These are phyloP conservation scores for Ferrisia virgata DNA, from an alignment of 2,888 invertebrate species.

Conservation along the genomic window DNA sequence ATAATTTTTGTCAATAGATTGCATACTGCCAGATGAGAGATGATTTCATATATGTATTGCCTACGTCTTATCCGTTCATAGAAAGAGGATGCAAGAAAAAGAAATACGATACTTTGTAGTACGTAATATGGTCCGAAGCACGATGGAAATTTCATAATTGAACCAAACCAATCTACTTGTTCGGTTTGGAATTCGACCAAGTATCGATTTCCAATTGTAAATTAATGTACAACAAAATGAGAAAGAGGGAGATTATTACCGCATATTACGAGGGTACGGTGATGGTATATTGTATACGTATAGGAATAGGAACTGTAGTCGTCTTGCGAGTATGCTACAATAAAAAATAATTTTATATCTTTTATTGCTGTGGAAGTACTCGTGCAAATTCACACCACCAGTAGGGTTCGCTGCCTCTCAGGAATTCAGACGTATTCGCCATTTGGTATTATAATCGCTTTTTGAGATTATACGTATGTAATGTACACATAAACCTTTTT, in stretches of 20 bases:
- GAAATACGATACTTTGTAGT: neutral
- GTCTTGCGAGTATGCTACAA: neutral
- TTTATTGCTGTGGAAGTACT: neutral
- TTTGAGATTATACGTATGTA: neutral
- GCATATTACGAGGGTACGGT: neutral
- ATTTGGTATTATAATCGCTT: neutral
- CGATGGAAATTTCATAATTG: neutral
- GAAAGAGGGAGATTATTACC: neutral
- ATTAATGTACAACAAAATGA: neutral
- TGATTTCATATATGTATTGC: neutral
- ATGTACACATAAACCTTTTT: neutral
- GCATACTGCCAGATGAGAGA: neutral
- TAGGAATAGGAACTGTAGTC: neutral
- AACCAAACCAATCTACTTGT: slow-evolving; percentile 1
- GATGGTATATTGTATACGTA: neutral
- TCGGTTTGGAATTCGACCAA: slow-evolving; percentile 8
- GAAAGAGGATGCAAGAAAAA: neutral
- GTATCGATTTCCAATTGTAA: slow-evolving; percentile 5
- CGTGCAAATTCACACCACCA: neutral
- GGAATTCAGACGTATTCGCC: neutral
- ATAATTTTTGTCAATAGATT: neutral
- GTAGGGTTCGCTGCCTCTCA: neutral
- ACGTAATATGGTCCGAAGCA: neutral
- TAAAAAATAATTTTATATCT: slow-evolving; percentile 14
- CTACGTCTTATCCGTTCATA: too few relatives aligned